Conservation (phyloP, 2,888 invertebrate genomes). For the Eupeodes luniger region DNA sequence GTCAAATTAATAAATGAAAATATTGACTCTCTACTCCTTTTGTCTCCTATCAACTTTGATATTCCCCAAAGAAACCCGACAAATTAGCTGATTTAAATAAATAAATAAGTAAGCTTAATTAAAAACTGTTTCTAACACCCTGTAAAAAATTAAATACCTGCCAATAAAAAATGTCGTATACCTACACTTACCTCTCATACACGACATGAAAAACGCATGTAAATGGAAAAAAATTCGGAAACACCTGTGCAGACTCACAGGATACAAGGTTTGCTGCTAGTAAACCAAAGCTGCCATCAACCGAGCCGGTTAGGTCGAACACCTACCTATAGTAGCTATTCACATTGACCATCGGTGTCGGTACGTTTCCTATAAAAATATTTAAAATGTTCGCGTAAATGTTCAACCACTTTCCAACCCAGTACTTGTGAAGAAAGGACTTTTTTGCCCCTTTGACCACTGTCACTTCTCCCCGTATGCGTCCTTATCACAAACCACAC, state of each 20-base stretch:
- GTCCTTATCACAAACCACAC: slow-evolving; percentile 3
- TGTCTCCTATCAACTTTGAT: no score
- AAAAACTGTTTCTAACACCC: background rate
- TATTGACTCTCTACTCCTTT: no score
- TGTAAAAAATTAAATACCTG: no score
- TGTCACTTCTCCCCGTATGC: background rate
- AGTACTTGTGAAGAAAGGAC: background rate
- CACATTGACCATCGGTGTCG: slow-evolving; percentile 49
- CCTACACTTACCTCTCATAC: no score
- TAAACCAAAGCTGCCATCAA: background rate
- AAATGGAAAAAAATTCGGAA: slow-evolving; percentile 55
- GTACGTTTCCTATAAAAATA: slow-evolving; percentile 43
- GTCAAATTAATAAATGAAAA: no score
- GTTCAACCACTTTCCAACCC: slow-evolving; percentile 54
- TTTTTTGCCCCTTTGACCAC: background rate
- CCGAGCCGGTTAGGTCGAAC: background rate
- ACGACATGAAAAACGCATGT: slow-evolving; percentile 32
- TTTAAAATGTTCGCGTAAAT: slow-evolving; percentile 67
- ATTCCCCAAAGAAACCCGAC: no score
- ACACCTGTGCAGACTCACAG: slow-evolving; percentile 41
- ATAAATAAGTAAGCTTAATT: no score
- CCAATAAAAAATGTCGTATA: no score
- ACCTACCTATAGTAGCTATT: slow-evolving; percentile 34
- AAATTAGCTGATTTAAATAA: no score
- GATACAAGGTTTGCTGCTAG: slow-evolving; percentile 41